phyloP scores from a whole-genome alignment of 2,113 vertebrate genomes.

The Cardinalis cardinalis region DNA sequence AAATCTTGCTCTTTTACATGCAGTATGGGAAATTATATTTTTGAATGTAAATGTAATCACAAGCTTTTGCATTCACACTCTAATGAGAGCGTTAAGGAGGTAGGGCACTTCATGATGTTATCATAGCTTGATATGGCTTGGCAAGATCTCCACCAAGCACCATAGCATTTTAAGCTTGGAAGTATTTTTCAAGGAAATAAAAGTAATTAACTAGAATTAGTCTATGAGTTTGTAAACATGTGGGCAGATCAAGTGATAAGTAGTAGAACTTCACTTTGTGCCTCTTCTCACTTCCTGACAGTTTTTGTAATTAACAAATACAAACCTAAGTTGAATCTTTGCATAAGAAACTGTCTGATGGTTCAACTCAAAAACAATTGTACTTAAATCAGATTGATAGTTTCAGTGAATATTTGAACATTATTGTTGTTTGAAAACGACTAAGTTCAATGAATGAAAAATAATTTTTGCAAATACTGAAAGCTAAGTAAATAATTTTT shows the following conservation, averaged over 20 bases:
- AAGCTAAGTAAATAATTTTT: neutral
- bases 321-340: neutral
- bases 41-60: neutral
- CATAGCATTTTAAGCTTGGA: neutral
- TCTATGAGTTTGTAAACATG: neutral
- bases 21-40: neutral
- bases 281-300: neutral
- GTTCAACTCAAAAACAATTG: neutral
- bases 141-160: neutral
- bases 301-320: neutral
- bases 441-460: neutral
- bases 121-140: neutral
- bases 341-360: neutral
- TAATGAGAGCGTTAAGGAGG: neutral
- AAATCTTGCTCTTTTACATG: neutral
- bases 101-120: neutral
- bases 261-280: neutral
- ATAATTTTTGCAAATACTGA: neutral
- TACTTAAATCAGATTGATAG: neutral
- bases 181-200: neutral
- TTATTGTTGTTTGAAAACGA: neutral
- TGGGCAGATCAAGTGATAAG: neutral
- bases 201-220: neutral
- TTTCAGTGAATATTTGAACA: neutral
- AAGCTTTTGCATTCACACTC: neutral